Evolutionary conservation across 2,888 invertebrate species (phyloP).

Genomic region (Rhorus exstirpatorius): DNA sequence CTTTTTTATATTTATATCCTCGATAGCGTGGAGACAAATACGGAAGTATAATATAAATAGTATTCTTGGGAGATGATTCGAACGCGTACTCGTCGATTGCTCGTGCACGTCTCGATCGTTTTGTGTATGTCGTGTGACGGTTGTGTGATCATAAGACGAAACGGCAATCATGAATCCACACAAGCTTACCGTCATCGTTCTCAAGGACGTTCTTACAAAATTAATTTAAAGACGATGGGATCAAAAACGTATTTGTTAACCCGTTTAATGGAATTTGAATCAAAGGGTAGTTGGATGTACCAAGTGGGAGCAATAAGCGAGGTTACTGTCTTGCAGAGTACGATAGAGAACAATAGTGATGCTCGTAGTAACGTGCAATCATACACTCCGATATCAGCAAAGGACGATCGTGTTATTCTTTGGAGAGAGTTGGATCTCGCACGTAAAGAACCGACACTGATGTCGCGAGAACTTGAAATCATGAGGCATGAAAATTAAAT

Average conservation of each 20-base stretch:
- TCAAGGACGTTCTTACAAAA: constrained; percentile 14
- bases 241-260: constrained; percentile 6
- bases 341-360: no score
- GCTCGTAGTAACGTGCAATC: background rate
- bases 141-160: background rate
- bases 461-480: constrained; percentile 18
- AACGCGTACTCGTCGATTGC: background rate
- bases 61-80: background rate
- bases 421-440: constrained; percentile 3
- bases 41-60: background rate
- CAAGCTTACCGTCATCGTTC: background rate
- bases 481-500: constrained; percentile 9
- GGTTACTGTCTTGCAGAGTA: background rate
- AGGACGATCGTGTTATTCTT: background rate
- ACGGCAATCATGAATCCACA: background rate
- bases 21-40: background rate
- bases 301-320: no score
- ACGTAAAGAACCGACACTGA: constrained; percentile 8
- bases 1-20: no score
- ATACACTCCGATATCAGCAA: background rate
- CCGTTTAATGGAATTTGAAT: constrained; percentile 12
- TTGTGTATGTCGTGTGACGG: background rate
- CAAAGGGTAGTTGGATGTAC: constrained; percentile 1
- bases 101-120: background rate
- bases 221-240: constrained; percentile 36